A percentile compares a stretch with the other conserved stretches of the same genome.
phyloP scores from a whole-genome alignment of 1,140 invertebrate species.

The Metaphire vulgaris region DNA sequence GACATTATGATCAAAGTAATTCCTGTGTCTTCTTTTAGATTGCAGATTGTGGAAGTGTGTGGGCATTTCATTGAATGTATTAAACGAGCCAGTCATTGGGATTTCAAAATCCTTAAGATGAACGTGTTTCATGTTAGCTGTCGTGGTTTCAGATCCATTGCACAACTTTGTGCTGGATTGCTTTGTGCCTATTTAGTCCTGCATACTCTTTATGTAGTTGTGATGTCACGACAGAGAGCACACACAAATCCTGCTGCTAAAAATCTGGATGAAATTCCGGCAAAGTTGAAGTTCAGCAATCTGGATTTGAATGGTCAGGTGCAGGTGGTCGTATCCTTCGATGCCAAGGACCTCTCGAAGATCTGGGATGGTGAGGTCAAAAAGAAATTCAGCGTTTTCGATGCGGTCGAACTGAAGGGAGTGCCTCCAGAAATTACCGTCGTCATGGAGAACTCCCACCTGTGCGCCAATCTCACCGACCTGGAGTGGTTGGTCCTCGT shows the following conservation, averaged over 20 bases:
- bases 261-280: constrained; percentile 8
- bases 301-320: constrained; percentile 7
- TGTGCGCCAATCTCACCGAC: constrained; percentile 14
- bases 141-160: neutral
- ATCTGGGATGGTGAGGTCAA: neutral
- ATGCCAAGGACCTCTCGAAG: constrained; percentile 4
- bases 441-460: neutral
- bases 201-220: neutral
- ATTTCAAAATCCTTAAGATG: neutral
- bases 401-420: neutral
- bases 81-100: too few species aligned
- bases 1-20: too few species aligned
- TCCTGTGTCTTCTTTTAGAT: too few species aligned
- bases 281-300: constrained; percentile 3
- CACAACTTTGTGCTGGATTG: neutral
- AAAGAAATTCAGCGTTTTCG: neutral
- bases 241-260: neutral
- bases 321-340: constrained; percentile 15
- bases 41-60: too few species aligned
- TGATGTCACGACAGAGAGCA: neutral
- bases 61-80: too few species aligned
- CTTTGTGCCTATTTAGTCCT: neutral
- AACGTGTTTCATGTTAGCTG: constrained; percentile 1
- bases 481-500: constrained; percentile 32
- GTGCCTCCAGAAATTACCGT: constrained; percentile 11